phyloP scores from a whole-genome alignment of 1,140 invertebrate species.

The Apocrypta bakeri region DNA sequence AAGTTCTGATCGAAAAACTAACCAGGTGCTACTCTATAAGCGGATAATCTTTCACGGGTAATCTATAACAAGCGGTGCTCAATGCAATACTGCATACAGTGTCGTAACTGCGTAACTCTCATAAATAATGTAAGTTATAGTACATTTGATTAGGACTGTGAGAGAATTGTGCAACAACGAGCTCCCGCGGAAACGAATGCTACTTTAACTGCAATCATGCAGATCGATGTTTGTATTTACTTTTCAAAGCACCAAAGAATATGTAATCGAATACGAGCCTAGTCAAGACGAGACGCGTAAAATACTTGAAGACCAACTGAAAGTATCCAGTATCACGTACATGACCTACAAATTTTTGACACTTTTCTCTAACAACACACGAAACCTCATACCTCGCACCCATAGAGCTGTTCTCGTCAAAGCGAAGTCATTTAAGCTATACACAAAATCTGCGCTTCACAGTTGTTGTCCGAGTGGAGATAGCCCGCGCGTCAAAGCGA shows the following conservation, averaged over 20 bases:
- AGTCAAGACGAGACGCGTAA: not conserved
- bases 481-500: slow-evolving; percentile 44
- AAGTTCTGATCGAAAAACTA: not conserved
- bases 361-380: not conserved
- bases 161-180: no score
- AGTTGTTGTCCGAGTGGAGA: slow-evolving; percentile 27
- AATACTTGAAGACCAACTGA: no score
- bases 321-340: not conserved
- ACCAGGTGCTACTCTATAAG: not conserved
- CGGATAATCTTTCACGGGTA: not conserved
- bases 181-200: no score
- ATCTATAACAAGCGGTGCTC: no score
- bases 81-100: not conserved
- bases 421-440: not conserved
- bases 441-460: not conserved
- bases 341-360: not conserved
- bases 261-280: no score
- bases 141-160: no score
- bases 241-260: no score
- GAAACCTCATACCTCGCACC: not conserved
- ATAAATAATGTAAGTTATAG: no score
- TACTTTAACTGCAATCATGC: no score
- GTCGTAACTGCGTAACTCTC: no score
- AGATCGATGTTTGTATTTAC: no score
- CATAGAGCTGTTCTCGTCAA: not conserved